Conservation (phyloP, 2,888 invertebrate species). For the Prosapia bicincta region DNA sequence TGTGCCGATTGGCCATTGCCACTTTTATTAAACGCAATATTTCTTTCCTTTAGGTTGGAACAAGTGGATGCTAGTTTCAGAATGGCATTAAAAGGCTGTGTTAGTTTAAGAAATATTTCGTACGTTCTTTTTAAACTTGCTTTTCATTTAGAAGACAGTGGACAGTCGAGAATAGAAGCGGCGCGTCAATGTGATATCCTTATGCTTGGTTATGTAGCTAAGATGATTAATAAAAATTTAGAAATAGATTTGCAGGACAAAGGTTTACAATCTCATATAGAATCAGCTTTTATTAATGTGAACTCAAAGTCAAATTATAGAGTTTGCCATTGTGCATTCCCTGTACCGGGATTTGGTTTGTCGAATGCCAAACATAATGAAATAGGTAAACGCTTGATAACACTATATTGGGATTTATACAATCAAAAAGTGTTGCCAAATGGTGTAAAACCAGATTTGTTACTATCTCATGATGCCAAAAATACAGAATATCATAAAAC, state of each 20-base stretch:
- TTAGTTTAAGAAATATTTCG: constrained; percentile 34
- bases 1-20: constrained; percentile 45
- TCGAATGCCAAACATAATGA: constrained; percentile 50
- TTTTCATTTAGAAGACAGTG: constrained; percentile 50
- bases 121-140: constrained; percentile 45
- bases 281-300: constrained; percentile 56
- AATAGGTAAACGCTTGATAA: constrained; percentile 56
- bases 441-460: constrained; percentile 16
- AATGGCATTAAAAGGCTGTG: constrained; percentile 37
- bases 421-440: constrained; percentile 7
- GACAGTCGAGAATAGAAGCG: constrained; percentile 48
- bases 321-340: constrained; percentile 59
- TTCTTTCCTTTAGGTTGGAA: constrained; percentile 40
- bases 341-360: constrained; percentile 51
- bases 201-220: constrained; percentile 47
- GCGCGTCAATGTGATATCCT: constrained; percentile 48
- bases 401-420: constrained; percentile 20
- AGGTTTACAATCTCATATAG: constrained; percentile 52
- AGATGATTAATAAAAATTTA: constrained; percentile 43
- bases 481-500: neutral
- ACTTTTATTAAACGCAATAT: constrained; percentile 40
- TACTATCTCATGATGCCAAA: constrained; percentile 12
- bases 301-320: constrained; percentile 48
- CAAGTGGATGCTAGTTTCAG: constrained; percentile 40
- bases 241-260: constrained; percentile 48